Evolutionary conservation across 2,113 vertebrate genomes (phyloP).

Genomic region (Cyprinodon brontotheroides): DNA sequence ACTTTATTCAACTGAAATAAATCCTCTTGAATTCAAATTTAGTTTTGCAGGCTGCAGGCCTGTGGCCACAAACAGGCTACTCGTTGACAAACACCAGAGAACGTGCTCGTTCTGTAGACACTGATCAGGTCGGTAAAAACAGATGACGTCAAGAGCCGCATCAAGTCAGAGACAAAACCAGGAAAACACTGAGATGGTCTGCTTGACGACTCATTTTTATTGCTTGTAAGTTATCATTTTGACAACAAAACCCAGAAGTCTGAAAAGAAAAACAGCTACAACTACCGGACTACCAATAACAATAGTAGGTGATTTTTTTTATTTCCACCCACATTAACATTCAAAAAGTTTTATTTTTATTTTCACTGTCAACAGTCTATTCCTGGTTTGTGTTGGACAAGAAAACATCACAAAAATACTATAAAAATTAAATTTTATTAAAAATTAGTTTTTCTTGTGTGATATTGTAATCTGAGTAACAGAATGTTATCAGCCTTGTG

Average conservation of each 20-base stretch:
- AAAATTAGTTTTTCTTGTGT: no score
- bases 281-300: no score
- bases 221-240: not conserved
- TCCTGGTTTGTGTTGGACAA: no score
- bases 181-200: not conserved
- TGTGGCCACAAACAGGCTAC: not conserved
- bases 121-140: constrained; percentile 77
- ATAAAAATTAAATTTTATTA: no score
- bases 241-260: not conserved
- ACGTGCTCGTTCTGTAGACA: constrained; percentile 44
- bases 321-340: no score
- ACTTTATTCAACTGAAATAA: no score
- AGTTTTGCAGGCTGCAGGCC: not conserved
- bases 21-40: no score
- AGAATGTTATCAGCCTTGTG: not conserved
- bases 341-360: no score
- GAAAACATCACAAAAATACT: no score
- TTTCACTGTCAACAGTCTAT: no score
- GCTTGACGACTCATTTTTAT: not conserved
- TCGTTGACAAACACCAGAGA: constrained; percentile 37
- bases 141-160: constrained; percentile 57
- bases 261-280: not conserved
- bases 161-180: constrained; percentile 17
- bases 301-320: no score
- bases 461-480: no score